phyloP scores from a whole-genome alignment of 2,888 invertebrate genomes.

The Tuberolachnus salignus region DNA sequence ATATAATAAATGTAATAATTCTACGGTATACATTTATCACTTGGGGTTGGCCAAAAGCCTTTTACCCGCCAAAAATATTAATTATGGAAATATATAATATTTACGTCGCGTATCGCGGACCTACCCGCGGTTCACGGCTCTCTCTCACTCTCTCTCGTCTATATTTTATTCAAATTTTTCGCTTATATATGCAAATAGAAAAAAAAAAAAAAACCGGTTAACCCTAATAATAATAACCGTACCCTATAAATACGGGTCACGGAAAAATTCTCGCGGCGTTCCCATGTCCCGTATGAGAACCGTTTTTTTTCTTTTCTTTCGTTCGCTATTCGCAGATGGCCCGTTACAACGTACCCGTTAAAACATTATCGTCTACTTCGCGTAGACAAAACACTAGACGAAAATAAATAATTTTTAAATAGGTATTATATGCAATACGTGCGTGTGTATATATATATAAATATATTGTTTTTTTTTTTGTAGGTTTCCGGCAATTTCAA shows the following conservation, averaged over 20 bases:
- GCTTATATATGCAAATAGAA: slow-evolving; percentile 56
- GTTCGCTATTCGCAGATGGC: slow-evolving; percentile 37
- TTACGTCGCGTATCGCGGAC: slow-evolving; percentile 3
- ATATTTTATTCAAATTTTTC: slow-evolving; percentile 36
- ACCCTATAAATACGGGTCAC: slow-evolving; percentile 48
- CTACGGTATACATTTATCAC: no score
- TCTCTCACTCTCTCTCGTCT: no score
- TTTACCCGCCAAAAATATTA: slow-evolving; percentile 20
- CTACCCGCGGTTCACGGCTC: no score
- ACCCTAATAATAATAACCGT: slow-evolving; percentile 26
- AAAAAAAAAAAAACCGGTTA: slow-evolving; percentile 54
- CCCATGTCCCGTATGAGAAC: slow-evolving; percentile 56
- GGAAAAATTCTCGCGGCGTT: slow-evolving; percentile 32
- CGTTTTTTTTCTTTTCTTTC: slow-evolving; percentile 25
- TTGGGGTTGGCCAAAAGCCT: slow-evolving; percentile 36
- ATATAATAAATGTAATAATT: no score
- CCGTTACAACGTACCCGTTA: background rate
- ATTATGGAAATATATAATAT: slow-evolving; percentile 42
- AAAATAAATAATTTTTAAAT: no score
- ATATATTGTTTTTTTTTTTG: no score
- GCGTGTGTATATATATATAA: no score
- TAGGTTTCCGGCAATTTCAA: background rate
- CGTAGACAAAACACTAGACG: no score
- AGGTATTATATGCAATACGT: no score
- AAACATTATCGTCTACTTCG: slow-evolving; percentile 1